A percentile compares a stretch with the other conserved stretches of the same genome.
Evolutionary conservation across 2,113 vertebrate genomes (phyloP).

Genomic region (Ia io): DNA sequence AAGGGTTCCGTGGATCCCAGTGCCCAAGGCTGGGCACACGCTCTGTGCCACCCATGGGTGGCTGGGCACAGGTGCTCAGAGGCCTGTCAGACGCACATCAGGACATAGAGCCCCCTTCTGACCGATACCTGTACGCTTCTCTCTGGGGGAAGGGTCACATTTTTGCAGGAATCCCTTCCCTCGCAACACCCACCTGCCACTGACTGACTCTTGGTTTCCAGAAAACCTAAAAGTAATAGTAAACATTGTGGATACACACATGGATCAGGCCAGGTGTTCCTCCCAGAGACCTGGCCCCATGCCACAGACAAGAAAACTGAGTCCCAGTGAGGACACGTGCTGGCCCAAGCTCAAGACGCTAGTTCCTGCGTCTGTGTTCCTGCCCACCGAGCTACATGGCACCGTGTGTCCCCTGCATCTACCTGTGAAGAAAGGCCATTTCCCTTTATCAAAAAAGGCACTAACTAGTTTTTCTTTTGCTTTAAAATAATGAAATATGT

Average conservation of each 20-base stretch:
- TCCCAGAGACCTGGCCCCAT: not conserved
- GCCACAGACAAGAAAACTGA: not conserved
- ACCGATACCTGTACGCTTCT: not conserved
- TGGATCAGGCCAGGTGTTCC: not conserved
- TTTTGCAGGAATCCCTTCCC: not conserved
- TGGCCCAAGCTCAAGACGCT: not conserved
- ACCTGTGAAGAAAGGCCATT: not conserved
- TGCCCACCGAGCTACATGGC: accelerated
- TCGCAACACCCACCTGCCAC: too few species aligned
- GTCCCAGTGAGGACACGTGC: accelerated
- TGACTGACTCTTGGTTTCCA: not conserved
- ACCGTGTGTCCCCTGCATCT: accelerated
- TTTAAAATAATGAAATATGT: not conserved
- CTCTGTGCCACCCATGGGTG: accelerated
- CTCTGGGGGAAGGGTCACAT: too few species aligned
- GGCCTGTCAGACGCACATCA: not conserved
- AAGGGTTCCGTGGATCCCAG: not conserved
- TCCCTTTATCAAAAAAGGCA: not conserved
- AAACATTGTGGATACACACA: not conserved
- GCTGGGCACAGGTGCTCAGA: too few species aligned
- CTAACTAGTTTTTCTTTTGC: not conserved
- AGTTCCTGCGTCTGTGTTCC: accelerated
- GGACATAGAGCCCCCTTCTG: not conserved
- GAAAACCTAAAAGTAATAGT: not conserved
- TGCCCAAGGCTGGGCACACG: not conserved